These are phyloP conservation scores for Julus scandinavius DNA, from an alignment of 2,888 invertebrate species.

Conservation along the genomic window DNA sequence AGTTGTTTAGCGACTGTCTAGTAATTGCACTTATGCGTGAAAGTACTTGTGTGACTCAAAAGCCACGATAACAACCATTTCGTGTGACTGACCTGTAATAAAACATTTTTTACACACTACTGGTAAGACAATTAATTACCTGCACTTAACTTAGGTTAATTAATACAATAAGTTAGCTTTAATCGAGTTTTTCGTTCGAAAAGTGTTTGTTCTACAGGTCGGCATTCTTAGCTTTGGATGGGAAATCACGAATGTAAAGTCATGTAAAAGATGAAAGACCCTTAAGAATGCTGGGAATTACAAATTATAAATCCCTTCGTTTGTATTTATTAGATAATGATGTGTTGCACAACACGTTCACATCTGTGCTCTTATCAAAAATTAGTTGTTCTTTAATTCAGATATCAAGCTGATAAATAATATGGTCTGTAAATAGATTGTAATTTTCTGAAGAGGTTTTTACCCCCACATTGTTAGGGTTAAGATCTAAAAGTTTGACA, in stretches of 20 bases:
- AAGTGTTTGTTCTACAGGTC: background rate
- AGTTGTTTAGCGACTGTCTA: conserved; percentile 5
- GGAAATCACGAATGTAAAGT: background rate
- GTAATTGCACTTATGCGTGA: background rate
- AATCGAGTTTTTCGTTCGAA: background rate
- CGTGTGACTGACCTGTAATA: conserved; percentile 32
- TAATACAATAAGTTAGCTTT: background rate
- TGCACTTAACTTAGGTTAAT: background rate
- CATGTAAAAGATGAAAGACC: background rate
- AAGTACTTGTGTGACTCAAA: background rate
- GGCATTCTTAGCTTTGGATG: background rate
- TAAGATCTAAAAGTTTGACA: too few species aligned
- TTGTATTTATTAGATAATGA: too few species aligned
- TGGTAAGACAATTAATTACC: background rate
- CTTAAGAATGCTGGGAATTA: background rate
- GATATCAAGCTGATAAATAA: too few species aligned
- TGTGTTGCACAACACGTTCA: too few species aligned
- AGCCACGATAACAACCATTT: conserved; percentile 13
- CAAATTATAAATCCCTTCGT: too few species aligned
- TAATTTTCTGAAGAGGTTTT: too few species aligned
- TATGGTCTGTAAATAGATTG: too few species aligned
- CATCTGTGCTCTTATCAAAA: too few species aligned
- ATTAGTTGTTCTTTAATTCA: too few species aligned
- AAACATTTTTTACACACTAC: background rate
- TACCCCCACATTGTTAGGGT: too few species aligned